These are phyloP conservation scores for Protobothrops mucrosquamatus DNA, from an alignment of 2,113 vertebrate genomes.

Conservation along the genomic window DNA sequence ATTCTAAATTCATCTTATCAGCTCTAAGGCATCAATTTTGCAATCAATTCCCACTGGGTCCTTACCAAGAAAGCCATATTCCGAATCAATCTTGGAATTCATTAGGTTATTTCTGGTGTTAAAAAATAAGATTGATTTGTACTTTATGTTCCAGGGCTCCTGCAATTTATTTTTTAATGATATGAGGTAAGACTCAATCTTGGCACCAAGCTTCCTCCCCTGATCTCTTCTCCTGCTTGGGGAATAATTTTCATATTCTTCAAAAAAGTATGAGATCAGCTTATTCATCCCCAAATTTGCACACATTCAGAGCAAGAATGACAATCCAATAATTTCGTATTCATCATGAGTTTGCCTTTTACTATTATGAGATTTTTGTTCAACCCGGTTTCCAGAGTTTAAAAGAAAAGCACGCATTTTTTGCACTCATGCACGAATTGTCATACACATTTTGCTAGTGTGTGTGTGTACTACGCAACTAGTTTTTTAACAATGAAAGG, in stretches of 20 bases:
- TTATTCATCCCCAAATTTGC: neutral
- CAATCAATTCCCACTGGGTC: constrained; percentile 70
- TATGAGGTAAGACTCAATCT: constrained; percentile 73
- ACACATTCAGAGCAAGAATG: neutral
- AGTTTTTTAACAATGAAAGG: neutral
- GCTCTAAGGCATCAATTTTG: constrained; percentile 69
- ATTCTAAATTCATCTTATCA: constrained; percentile 73
- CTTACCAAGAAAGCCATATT: constrained; percentile 70
- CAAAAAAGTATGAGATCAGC: neutral
- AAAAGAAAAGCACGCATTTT: neutral
- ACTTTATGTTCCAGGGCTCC: constrained; percentile 69
- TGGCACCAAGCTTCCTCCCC: constrained; percentile 43
- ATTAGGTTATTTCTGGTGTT: constrained; percentile 73
- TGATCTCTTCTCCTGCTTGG: neutral
- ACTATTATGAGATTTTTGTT: neutral
- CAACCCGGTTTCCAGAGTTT: neutral
- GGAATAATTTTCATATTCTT: neutral
- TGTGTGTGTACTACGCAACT: neutral
- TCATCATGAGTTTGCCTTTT: neutral
- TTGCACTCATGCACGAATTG: neutral
- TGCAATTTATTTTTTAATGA: constrained; percentile 74
- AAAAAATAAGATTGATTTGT: constrained; percentile 74
- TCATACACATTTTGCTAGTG: neutral
- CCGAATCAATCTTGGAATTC: constrained; percentile 72
- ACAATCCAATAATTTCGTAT: neutral